Evolutionary conservation across 2,888 invertebrate species (phyloP).

Genomic region (Fabriciana adippe): DNA sequence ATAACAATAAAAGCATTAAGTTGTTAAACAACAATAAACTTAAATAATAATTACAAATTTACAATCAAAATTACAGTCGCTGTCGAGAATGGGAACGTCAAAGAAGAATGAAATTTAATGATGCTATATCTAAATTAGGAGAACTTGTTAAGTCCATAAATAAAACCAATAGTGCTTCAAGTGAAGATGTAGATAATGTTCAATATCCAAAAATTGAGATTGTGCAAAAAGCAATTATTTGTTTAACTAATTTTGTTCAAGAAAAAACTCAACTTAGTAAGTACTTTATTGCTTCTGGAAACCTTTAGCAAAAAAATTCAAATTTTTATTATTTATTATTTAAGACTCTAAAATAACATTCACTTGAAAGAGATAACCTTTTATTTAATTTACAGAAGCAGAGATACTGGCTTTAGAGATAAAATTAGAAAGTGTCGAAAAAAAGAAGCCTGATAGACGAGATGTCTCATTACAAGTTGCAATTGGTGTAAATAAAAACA

Average conservation of each 20-base stretch:
- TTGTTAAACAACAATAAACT: not conserved
- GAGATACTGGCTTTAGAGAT: slow-evolving; percentile 72
- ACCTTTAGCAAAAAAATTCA: too few species aligned
- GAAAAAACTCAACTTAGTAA: slow-evolving; percentile 72
- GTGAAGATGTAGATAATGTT: slow-evolving; percentile 57
- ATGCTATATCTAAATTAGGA: slow-evolving; percentile 67
- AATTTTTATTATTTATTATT: not conserved
- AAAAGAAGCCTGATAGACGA: slow-evolving; percentile 47
- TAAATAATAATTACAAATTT: too few species aligned
- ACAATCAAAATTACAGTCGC: slow-evolving; percentile 73
- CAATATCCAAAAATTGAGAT: slow-evolving; percentile 76
- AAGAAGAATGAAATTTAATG: slow-evolving; percentile 85
- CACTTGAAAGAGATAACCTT: slow-evolving; percentile 3
- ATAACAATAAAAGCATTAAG: too few species aligned
- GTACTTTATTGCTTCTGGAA: slow-evolving; percentile 41
- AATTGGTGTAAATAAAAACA: slow-evolving; percentile 56
- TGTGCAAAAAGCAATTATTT: slow-evolving; percentile 69
- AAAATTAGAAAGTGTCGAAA: slow-evolving; percentile 57
- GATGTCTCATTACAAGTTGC: slow-evolving; percentile 72
- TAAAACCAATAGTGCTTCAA: slow-evolving; percentile 50
- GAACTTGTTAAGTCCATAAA: slow-evolving; percentile 62
- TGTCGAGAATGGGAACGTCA: slow-evolving; percentile 87
- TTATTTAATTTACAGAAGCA: slow-evolving; percentile 54
- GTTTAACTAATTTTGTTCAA: slow-evolving; percentile 59
- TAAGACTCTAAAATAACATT: not conserved